These are phyloP conservation scores for Syndactyla subalaris DNA, from an alignment of 2,797 vertebrate species.

Conservation along the genomic window DNA sequence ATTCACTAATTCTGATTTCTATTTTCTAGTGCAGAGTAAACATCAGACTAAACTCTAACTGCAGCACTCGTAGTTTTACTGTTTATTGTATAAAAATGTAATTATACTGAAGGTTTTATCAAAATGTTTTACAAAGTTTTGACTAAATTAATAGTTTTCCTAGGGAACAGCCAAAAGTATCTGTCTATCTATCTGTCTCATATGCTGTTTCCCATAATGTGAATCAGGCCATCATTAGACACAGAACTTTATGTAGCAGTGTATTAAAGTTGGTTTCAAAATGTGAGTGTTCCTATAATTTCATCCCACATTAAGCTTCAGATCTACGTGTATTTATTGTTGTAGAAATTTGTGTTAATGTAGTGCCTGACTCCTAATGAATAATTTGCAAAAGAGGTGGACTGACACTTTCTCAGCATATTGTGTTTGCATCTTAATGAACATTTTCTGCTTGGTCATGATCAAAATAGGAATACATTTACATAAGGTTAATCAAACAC, in stretches of 20 bases:
- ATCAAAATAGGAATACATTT: conserved; percentile 61
- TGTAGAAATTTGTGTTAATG: conserved; percentile 10
- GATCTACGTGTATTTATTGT: conserved; percentile 11
- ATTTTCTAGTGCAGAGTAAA: not conserved
- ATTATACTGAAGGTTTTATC: not conserved
- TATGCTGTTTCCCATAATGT: not conserved
- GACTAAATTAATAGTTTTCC: not conserved
- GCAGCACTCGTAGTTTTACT: not conserved
- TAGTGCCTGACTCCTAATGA: conserved; percentile 31
- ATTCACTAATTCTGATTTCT: not conserved
- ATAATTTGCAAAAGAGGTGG: conserved; percentile 43
- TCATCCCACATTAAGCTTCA: not conserved
- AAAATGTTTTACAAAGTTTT: not conserved
- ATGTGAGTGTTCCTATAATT: not conserved
- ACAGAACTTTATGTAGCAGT: not conserved
- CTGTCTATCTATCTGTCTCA: not conserved
- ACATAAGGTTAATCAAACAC: conserved; percentile 66
- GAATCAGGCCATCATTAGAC: not conserved
- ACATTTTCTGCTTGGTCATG: conserved; percentile 63
- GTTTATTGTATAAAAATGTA: not conserved
- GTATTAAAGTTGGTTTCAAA: not conserved
- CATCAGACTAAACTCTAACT: not conserved
- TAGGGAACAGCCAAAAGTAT: not conserved
- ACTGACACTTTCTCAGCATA: conserved; percentile 45
- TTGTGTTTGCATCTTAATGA: conserved; percentile 63